Evolutionary conservation across 2,888 invertebrate genomes (phyloP).

Genomic region (Odontocolon sp.): DNA sequence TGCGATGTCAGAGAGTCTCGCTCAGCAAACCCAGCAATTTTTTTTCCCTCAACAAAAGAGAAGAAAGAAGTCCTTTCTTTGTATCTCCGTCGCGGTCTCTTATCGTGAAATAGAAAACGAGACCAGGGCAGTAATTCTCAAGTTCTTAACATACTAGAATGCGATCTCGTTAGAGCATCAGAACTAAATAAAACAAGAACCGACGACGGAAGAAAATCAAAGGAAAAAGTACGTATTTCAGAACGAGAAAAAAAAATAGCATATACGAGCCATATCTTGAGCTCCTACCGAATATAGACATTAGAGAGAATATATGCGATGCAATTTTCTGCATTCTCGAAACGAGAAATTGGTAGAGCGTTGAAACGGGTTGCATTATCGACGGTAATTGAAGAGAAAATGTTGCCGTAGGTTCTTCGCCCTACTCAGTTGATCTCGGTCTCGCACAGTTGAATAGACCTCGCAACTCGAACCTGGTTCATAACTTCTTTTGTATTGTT

Average conservation of each 20-base stretch:
- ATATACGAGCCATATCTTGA: constrained; percentile 21
- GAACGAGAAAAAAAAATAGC: background rate
- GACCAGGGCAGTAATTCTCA: too few relatives aligned
- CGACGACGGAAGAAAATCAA: background rate
- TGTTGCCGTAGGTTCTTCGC: constrained; percentile 29
- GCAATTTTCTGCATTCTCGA: constrained; percentile 47
- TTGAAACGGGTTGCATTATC: constrained; percentile 24
- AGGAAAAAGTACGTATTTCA: background rate
- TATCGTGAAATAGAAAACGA: too few relatives aligned
- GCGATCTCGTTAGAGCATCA: constrained; percentile 63
- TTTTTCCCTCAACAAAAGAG: background rate
- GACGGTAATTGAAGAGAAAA: constrained; percentile 56
- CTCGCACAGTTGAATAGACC: background rate
- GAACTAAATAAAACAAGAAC: background rate
- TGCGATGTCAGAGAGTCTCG: background rate
- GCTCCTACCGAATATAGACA: constrained; percentile 24
- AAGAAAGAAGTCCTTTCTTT: background rate
- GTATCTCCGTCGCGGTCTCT: background rate
- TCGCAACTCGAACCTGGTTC: constrained; percentile 39
- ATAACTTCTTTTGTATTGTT: constrained; percentile 37
- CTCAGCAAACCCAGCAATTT: background rate
- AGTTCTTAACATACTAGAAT: too few relatives aligned
- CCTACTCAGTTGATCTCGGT: background rate
- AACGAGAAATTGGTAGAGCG: constrained; percentile 30
- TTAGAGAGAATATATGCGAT: constrained; percentile 16